A percentile compares a stretch with the other conserved stretches of the same genome.
Evolutionary conservation across 2,888 invertebrate genomes (phyloP).

Genomic region (Cosmia trapezina): DNA sequence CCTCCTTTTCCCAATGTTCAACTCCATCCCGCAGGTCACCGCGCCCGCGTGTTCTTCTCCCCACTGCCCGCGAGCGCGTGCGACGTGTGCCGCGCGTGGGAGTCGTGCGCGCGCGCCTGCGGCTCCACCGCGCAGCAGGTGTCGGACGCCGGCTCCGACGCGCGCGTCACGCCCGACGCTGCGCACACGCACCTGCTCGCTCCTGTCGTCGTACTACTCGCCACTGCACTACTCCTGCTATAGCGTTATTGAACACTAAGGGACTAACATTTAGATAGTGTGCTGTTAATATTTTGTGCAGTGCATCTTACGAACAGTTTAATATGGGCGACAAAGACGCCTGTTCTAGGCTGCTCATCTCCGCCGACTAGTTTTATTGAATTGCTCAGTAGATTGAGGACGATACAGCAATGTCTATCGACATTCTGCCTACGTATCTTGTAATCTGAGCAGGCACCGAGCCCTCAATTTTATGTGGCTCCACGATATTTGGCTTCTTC

Average conservation of each 20-base stretch:
- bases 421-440: not conserved
- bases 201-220: slow-evolving; percentile 39
- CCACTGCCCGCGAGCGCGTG: slow-evolving; percentile 93
- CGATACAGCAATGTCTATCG: not conserved
- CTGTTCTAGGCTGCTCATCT: slow-evolving; percentile 4
- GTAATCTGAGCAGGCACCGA: not conserved
- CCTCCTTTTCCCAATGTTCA: not conserved
- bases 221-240: slow-evolving; percentile 48
- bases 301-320: slow-evolving; percentile 13
- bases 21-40: slow-evolving; percentile 90
- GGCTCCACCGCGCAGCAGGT: slow-evolving; percentile 77
- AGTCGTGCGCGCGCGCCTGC: slow-evolving; percentile 83
- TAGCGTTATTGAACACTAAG: slow-evolving; percentile 14
- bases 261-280: slow-evolving; percentile 26
- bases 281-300: slow-evolving; percentile 13
- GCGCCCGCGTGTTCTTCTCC: slow-evolving; percentile 95
- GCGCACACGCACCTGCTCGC: slow-evolving; percentile 23
- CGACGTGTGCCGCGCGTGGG: slow-evolving; percentile 94
- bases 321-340: not conserved
- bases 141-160: slow-evolving; percentile 34
- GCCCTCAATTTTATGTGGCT: not conserved
- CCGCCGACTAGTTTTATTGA: slow-evolving; percentile 39
- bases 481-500: slow-evolving; percentile 3
- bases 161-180: slow-evolving; percentile 52
- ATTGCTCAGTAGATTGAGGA: not conserved